These are phyloP conservation scores for Corythornis vintsioides DNA, from an alignment of 2,113 vertebrate species.

Conservation along the genomic window DNA sequence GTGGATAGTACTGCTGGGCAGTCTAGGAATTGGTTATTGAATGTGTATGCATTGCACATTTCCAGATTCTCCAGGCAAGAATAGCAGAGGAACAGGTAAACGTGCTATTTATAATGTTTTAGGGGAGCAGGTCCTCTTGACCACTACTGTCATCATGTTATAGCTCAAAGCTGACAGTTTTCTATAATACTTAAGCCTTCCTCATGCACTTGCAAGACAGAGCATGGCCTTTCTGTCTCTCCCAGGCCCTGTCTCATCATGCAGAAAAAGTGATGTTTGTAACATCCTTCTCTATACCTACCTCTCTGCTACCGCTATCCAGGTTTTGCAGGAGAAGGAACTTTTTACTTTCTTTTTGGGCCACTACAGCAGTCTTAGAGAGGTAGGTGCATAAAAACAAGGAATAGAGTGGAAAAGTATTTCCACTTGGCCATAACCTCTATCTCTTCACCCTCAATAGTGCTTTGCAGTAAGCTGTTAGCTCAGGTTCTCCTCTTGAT, in stretches of 20 bases:
- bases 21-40: not conserved
- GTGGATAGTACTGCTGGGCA: not conserved
- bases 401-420: not conserved
- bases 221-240: not conserved
- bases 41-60: not conserved
- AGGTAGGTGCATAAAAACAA: not conserved
- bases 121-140: not conserved
- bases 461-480: not conserved
- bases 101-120: rapidly evolving
- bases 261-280: not conserved
- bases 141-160: rapidly evolving
- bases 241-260: not conserved
- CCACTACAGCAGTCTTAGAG: not conserved
- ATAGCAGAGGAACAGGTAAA: not conserved
- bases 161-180: not conserved
- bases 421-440: not conserved
- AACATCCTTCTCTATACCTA: not conserved
- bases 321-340: not conserved
- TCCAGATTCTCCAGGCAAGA: not conserved
- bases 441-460: not conserved
- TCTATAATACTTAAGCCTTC: not conserved
- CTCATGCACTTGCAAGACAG: not conserved
- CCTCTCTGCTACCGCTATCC: not conserved
- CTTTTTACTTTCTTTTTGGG: not conserved
- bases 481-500: not conserved